Base-by-base conservation (phyloP, 2,797 vertebrate species). In the Fistularia commersonii region DNA sequence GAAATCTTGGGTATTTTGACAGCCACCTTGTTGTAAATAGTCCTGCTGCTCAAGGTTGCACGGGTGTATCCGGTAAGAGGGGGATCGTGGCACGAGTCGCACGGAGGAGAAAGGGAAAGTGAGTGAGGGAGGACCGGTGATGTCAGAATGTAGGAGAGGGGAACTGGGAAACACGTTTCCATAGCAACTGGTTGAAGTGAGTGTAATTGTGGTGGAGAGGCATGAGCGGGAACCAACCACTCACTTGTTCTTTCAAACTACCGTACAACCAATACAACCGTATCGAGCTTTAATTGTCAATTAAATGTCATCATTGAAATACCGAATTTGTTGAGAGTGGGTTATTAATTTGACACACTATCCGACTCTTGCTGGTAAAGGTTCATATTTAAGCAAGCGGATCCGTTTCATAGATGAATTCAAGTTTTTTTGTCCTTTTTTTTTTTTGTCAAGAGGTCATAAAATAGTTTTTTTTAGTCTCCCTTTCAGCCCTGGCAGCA, bases 151-250 rank as follows among this genome's bases (percentile, higher is more conserved):
- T 48, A 40, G 73, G 61, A 70, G 60, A 76, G 60, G 55, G 51
- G 61, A 74, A 61, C 64, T 44, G 70, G 77, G 69, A 79, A 82
- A 80, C 55, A 71, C 41, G 87, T 91, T 88, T 84, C 89, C 85
- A 91, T 90, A 70, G 88, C 72, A 89, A 90, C 88, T 80, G 74
- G 71, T 85, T 76, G 83, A 77, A 79, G 79, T 76, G 72, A 87
- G 79, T 82, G 75, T 88, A 86, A 82, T 85, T 83, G 73, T 76
- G 84, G 80, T 79, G 78, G 77, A 87, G 77, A 85, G 77, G 75
- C 88, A 83, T 87, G 88, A 89, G 81, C 76, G 57, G 89, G 87
- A 90, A 86, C 79, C 86, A 88, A 88, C 90, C 84, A 57, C 76
- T 74, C 53, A 45, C 73, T 77, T 75, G 68, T 79, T 78, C 53